Evolutionary conservation across 1,140 invertebrate species (phyloP).

Genomic region (Hirudo medicinalis): DNA sequence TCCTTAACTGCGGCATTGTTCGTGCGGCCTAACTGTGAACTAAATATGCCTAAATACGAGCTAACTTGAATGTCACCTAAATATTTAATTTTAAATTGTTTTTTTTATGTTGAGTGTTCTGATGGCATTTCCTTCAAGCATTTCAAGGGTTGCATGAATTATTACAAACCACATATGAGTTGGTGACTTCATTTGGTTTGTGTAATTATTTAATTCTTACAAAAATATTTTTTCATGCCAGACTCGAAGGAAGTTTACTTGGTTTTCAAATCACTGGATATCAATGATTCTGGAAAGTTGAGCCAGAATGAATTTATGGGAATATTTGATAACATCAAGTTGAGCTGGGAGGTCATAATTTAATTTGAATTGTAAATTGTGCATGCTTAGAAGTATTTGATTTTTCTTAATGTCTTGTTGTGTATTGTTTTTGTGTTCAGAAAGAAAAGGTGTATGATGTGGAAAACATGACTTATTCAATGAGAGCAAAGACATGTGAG

Average conservation of each 20-base stretch:
- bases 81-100: too few species aligned
- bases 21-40: too few species aligned
- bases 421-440: not conserved
- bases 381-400: too few species aligned
- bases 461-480: not conserved
- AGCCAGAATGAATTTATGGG: conserved; percentile 61
- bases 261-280: conserved; percentile 66
- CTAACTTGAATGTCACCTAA: too few species aligned
- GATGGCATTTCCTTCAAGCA: conserved; percentile 56
- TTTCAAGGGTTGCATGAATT: conserved; percentile 65
- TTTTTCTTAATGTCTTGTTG: not conserved
- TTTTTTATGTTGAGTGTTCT: conserved; percentile 36
- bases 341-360: conserved; percentile 54
- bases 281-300: conserved; percentile 51
- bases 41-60: too few species aligned
- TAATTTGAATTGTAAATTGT: not conserved
- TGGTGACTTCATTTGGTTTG: conserved; percentile 30
- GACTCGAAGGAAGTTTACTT: conserved; percentile 62
- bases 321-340: conserved; percentile 58
- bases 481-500: too few species aligned
- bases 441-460: not conserved
- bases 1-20: too few species aligned
- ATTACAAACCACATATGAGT: conserved; percentile 62
- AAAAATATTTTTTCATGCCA: conserved; percentile 14
- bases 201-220: conserved; percentile 22